Evolutionary conservation across 1,140 invertebrate genomes (phyloP), one percentile per base, ranked within the genome.

Genomic region (Eumaeus atala): DNA sequence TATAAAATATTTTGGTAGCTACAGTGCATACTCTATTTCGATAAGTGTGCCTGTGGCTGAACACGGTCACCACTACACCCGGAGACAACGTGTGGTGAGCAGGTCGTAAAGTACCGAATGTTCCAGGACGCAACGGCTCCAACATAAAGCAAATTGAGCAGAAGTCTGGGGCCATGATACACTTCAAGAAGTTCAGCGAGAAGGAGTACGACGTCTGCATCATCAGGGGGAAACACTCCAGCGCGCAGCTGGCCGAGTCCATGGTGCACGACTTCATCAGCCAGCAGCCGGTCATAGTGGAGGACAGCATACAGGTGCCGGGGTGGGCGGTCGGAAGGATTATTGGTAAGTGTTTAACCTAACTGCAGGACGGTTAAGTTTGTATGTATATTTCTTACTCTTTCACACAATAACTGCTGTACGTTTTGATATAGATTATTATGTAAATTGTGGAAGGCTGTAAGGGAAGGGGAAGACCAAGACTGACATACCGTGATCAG

Each of bases 101-200:
- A 28, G 21, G 21, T 28, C 2, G 6, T 6, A 28, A 28, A 3
- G 6, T 28, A 28, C 2, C 2, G 21, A 3, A 3, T 28, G 17
- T 66, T 66, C 40, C 92, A 79, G 94, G 94, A 54, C 88, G 92
- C 60, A 89, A 84, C 58, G 94, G 94, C 7, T 77, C 80, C 9
- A 91, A 90, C 61, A 90, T 95, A 36, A 93, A 92, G 74, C 81
- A 91, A 54, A 91, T 97, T 64, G 90, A 95, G 73, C 83, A 91
- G 44, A 90, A 90, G 61, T 92, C 93, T 0, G 89, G 91, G 37
- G 92, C 94, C 3, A 87, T 85, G 61, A 92, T 96, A 47, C 89
- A 90, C 70, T 94, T 95, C 51, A 82, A 81, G 66, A 86, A 76
- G 58, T 82, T 78, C 65, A 86, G 55, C 63, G 85, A 81, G 76